Percentiles rank a stretch among this genome's conserved stretches.
Evolutionary conservation across 2,113 vertebrate genomes (phyloP).

Genomic region (Miniopterus natalensis): DNA sequence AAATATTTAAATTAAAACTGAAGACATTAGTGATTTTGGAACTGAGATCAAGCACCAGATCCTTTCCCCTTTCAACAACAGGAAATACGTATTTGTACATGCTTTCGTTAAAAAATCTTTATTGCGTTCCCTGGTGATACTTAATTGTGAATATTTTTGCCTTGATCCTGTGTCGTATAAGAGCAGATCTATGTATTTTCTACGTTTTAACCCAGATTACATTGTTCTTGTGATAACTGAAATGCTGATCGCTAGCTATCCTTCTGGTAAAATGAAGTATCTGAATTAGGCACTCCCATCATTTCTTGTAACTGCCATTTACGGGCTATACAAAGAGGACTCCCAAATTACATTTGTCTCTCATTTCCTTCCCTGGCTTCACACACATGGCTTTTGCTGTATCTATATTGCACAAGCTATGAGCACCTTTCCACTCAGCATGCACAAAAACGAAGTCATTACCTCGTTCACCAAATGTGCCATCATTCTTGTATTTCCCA

Average conservation of each 20-base stretch:
- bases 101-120: not conserved
- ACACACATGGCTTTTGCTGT: fast-evolving
- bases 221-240: not conserved
- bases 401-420: not conserved
- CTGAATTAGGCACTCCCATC: not conserved
- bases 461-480: not conserved
- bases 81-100: not conserved
- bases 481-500: not conserved
- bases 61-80: not conserved
- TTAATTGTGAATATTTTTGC: not conserved
- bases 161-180: not conserved
- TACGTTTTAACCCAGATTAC: not conserved
- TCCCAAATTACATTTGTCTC: not conserved
- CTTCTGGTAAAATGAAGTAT: not conserved
- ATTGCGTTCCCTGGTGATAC: not conserved
- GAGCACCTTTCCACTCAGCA: not conserved
- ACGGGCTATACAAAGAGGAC: not conserved
- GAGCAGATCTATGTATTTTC: not conserved
- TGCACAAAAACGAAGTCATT: not conserved
- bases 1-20: not conserved
- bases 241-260: not conserved
- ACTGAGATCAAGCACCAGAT: not conserved
- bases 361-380: not conserved
- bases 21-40: not conserved
- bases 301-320: not conserved